Base-by-base conservation (phyloP, 2,797 vertebrate genomes). In the Lepus oiostolus region DNA sequence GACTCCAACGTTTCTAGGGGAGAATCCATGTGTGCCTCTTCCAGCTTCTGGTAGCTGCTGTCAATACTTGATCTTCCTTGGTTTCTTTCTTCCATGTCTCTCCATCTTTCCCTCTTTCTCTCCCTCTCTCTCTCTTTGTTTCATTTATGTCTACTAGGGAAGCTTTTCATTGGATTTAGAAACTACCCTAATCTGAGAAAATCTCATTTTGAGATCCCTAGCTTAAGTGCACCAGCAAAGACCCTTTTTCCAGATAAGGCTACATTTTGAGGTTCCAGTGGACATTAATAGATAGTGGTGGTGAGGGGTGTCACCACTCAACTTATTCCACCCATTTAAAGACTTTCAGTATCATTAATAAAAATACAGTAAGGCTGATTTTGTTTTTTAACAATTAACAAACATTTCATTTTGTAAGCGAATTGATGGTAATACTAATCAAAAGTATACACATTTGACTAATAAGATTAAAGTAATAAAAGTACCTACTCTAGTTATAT, bases 201-300 rank as follows among this genome's bases (percentile, higher is more conserved):
- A 71, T 82, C 21, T 67, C 30, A 75, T 54, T 14, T 95, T 70
- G 35, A 91, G 24, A 83, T 60, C 4, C 7, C 19, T 86, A 50
- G 30, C 17, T 87, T 79, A 93, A 58, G 65, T 82, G 74, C 5
- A 93, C 74, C n/a, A 65, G 21, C 38, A 79, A 72, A 85, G 22
- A 5, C 2, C 7, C 9, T 81, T 86, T 65, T 84, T 93, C 68
- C 32, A 81, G 93, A 84, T 88, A 80, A 26, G 1, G 1, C 54
- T 92, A 90, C 10, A 84, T 68, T 84, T 60, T 67, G 58, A 68
- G 8, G 12, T 28, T 71, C 6, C 16, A 19, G 24, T 58, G 47
- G n/a, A 91, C 7, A 62, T 85, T 5, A 42, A 13, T 2, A 2
- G 54, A 5, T 58, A 19, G 13, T 14, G 1, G 3, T 9, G 8